phyloP scores from a whole-genome alignment of 2,797 vertebrate species.

The Synanceia verrucosa region DNA sequence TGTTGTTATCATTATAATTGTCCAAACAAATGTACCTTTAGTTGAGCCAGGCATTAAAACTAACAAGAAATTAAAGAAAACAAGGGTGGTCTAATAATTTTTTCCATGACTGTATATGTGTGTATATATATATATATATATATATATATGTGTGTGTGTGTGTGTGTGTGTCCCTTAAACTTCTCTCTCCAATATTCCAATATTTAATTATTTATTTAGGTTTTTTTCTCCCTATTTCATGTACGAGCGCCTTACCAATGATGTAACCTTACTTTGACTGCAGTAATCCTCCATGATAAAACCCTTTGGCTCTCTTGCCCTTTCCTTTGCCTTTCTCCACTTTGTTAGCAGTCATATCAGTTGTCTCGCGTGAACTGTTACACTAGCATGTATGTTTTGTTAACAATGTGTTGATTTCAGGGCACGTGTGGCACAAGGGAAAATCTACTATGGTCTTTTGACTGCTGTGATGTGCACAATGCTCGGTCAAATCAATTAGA shows the following conservation, averaged over 20 bases:
- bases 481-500: not conserved
- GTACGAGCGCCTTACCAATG: not conserved
- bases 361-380: slow-evolving; percentile 48
- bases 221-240: too few relatives aligned
- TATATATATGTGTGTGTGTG: too few relatives aligned
- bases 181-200: not conserved
- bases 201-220: not conserved
- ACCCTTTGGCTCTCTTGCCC: not conserved
- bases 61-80: too few relatives aligned
- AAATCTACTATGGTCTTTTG: not conserved
- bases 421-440: not conserved
- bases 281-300: not conserved
- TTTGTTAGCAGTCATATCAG: slow-evolving; percentile 27
- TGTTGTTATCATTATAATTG: too few relatives aligned
- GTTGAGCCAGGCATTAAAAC: too few relatives aligned
- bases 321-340: slow-evolving; percentile 6
- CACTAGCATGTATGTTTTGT: slow-evolving; percentile 17
- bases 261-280: not conserved
- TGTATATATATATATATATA: too few relatives aligned
- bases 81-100: too few relatives aligned
- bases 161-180: too few relatives aligned
- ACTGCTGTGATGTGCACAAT: not conserved
- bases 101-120: too few relatives aligned
- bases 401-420: slow-evolving; percentile 43
- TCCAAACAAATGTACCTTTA: too few relatives aligned